Base-by-base conservation (phyloP, 64 coral and sea anemone species). In the Stichodactyla helianthus region DNA sequence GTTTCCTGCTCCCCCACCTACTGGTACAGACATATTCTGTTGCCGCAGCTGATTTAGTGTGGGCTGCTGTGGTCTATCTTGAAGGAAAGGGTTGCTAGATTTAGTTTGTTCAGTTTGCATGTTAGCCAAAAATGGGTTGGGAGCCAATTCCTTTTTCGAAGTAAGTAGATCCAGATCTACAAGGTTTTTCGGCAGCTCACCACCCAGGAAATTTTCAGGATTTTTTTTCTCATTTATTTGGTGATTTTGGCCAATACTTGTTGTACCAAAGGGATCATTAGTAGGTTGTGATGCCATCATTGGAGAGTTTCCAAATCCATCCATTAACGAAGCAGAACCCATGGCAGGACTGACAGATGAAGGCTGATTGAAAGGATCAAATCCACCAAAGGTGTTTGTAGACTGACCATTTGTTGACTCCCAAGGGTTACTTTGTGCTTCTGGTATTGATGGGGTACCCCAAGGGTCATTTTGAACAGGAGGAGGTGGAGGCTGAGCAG, bases 21-120 rank as follows among this genome's bases (percentile, higher is more conserved):
- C 51, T 56, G 85, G 84, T 8, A 22, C 53, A 81, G 78, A 23
- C 7, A 81, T 53, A 20, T 52, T 52, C 10, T 84, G 83, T 22
- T 87, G 77, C 20, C 97, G 97, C 16, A 99, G 93, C 86, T 99
- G 93, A 88, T 99, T 99, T 76, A 99, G 22, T 76, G 97, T 94
- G 52, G 97, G 97, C 90, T 93, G 90, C 54, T 91, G 89, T 55
- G 97, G 97, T 87, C 90, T 99, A 17, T 99, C 97, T 91, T 89
- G 90, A 60, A 94, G 58, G 88, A 99, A 99, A 44, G 97, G 97
- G 74, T 99, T 99, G 62, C 77, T 94, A 27, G 97, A 88, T 59
- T 92, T 95, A 22, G 82, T 70, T 28, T 52, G 27, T 77, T 88
- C 83, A 50, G 90, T 90, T 35, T 92, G 82, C n/a, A 88, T 71